Conservation (phyloP, 2,113 vertebrate genomes). For the Microcebus ravelobensis region DNA sequence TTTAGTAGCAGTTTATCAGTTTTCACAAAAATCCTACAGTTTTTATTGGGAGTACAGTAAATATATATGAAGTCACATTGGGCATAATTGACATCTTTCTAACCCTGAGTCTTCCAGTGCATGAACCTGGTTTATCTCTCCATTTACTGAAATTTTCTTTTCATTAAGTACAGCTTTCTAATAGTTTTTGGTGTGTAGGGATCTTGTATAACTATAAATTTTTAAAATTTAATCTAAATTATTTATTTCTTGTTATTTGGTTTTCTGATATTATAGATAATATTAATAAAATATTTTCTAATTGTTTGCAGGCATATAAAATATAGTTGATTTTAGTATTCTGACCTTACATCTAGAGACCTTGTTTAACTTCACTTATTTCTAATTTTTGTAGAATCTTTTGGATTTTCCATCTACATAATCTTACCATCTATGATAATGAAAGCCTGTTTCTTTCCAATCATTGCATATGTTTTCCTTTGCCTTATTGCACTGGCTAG, state of each 20-base stretch:
- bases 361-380: constrained; percentile 35
- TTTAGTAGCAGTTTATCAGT: constrained; percentile 12
- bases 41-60: background rate
- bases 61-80: background rate
- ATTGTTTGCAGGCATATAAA: background rate
- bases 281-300: constrained; percentile 3
- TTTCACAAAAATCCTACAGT: background rate
- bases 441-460: background rate
- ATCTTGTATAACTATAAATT: background rate
- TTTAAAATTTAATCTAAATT: background rate
- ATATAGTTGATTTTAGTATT: background rate
- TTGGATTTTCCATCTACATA: background rate
- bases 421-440: background rate
- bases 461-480: background rate
- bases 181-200: background rate
- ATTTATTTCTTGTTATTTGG: constrained; percentile 3
- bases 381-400: background rate
- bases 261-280: background rate
- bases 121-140: background rate
- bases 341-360: background rate
- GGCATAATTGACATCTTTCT: background rate
- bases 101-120: background rate
- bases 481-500: background rate
- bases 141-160: background rate
- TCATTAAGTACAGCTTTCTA: background rate